Percentiles rank a stretch among this genome's conserved stretches.
phyloP scores from a whole-genome alignment of 2,888 invertebrate species.

The Philonicus albiceps region DNA sequence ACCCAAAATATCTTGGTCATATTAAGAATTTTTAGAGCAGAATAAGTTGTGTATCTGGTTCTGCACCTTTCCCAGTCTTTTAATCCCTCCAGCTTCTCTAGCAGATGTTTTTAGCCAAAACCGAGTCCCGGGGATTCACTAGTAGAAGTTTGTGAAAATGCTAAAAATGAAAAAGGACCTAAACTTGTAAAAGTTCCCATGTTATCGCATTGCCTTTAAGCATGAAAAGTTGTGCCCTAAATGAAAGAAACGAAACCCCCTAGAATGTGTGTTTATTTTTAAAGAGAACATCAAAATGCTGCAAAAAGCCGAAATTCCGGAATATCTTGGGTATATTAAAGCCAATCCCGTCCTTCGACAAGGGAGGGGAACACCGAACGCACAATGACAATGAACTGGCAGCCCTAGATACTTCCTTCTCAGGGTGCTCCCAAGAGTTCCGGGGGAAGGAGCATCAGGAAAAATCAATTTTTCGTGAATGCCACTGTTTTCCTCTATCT shows the following conservation, averaged over 20 bases:
- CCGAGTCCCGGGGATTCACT: background rate
- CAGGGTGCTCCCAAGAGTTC: background rate
- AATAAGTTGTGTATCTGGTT: background rate
- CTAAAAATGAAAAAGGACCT: background rate
- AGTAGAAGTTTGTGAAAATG: background rate
- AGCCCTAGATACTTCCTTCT: constrained; percentile 34
- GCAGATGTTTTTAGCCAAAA: no score
- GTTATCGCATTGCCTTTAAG: background rate
- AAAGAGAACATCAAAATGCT: background rate
- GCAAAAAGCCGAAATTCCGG: background rate
- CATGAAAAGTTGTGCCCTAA: background rate
- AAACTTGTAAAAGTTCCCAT: background rate
- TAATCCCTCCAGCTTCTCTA: background rate
- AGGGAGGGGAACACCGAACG: background rate
- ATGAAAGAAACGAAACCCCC: background rate
- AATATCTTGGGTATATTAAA: background rate
- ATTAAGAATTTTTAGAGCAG: background rate
- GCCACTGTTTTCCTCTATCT: background rate
- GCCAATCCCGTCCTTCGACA: background rate
- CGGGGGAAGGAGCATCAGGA: background rate
- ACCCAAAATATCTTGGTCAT: background rate
- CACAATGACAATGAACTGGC: constrained; percentile 37
- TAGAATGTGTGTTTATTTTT: background rate
- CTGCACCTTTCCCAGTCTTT: background rate
- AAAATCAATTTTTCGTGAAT: constrained; percentile 30